phyloP scores from a whole-genome alignment of 2,113 vertebrate genomes.

The Notarius lentiginosus region DNA sequence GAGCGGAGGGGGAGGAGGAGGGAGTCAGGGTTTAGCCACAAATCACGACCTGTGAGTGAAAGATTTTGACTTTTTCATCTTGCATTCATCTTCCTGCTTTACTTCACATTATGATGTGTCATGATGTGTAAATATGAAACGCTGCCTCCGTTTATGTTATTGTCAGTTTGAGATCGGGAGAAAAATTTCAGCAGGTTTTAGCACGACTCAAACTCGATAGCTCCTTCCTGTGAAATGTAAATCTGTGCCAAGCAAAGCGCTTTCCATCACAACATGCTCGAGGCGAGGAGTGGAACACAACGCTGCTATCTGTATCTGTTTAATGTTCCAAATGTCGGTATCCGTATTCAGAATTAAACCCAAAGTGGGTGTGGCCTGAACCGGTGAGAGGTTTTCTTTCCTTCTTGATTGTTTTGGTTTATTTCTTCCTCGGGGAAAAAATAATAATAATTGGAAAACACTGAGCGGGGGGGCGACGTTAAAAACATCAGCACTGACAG shows the following conservation, averaged over 20 bases:
- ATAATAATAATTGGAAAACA: constrained; percentile 32
- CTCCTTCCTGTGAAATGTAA: constrained; percentile 37
- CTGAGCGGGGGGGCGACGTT: constrained; percentile 37
- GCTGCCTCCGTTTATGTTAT: constrained; percentile 20
- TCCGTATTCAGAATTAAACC: background rate
- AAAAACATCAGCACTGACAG: constrained; percentile 68
- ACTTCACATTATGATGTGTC: background rate
- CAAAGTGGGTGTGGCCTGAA: background rate
- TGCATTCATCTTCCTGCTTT: background rate
- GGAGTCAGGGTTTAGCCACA: constrained; percentile 33
- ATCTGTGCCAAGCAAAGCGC: background rate
- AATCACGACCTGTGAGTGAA: constrained; percentile 4
- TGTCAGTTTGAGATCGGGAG: background rate
- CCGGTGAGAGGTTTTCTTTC: background rate
- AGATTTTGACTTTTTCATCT: background rate
- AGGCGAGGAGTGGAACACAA: constrained; percentile 34
- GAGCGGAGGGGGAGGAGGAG: background rate
- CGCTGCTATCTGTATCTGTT: background rate
- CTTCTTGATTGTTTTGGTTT: background rate
- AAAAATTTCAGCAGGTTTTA: constrained; percentile 42
- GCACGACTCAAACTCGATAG: constrained; percentile 41
- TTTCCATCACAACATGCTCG: constrained; percentile 16
- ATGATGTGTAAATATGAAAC: constrained; percentile 57
- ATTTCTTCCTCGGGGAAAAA: background rate
- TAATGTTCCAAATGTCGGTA: background rate